Conservation (phyloP, 2,888 invertebrate species). For the Operophtera brumata region DNA sequence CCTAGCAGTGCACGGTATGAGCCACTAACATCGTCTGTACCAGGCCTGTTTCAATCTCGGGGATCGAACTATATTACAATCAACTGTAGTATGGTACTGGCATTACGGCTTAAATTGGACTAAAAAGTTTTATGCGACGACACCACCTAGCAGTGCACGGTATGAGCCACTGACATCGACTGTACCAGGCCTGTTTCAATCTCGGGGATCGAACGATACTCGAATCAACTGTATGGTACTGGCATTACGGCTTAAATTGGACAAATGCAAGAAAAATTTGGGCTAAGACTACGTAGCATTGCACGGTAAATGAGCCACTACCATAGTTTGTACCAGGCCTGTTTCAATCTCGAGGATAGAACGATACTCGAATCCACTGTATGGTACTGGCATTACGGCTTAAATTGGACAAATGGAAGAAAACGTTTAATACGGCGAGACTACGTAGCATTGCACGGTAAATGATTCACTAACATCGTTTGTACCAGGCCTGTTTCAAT, state of each 20-base stretch:
- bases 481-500: neutral
- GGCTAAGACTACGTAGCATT: constrained; percentile 56
- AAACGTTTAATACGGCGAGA: constrained; percentile 46
- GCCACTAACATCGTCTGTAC: neutral
- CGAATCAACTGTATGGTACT: neutral
- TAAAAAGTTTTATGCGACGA: no score
- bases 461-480: neutral
- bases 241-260: no score
- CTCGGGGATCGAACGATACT: neutral
- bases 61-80: neutral
- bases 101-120: no score
- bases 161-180: neutral
- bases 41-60: neutral
- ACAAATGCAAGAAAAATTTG: no score
- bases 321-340: neutral
- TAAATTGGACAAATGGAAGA: no score
- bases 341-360: neutral
- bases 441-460: constrained; percentile 44
- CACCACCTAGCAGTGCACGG: constrained; percentile 45
- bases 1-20: constrained; percentile 41
- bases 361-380: neutral
- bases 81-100: no score
- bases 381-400: neutral
- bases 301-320: constrained; percentile 2
- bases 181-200: neutral